These are phyloP conservation scores for human (Homo sapiens) DNA, from an alignment of 2,113 vertebrate genomes.

Conservation along the genomic window GRCh38 chr17:54905501-54906000, in stretches of 20 bases:
- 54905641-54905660: neutral
- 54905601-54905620: neutral
- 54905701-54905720: neutral
- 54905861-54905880: neutral
- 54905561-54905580: constrained; percentile 86
- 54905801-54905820: neutral
- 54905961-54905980: too few relatives aligned
- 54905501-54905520: constrained; percentile 87
- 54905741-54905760: neutral
- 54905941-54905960: too few relatives aligned
- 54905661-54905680: neutral
- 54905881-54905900: neutral
- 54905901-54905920: too few relatives aligned
- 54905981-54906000: too few relatives aligned
- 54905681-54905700: neutral
- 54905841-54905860: neutral
- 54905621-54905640: neutral
- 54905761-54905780: constrained; percentile 33
- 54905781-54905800: neutral
- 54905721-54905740: neutral
- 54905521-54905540: constrained; percentile 88
- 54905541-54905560: constrained; percentile 87
- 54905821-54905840: neutral
- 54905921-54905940: too few relatives aligned
- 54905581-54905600: constrained; percentile 48